Base-by-base conservation (phyloP, 2,797 vertebrate genomes). In the Cossypha niveicapilla region DNA sequence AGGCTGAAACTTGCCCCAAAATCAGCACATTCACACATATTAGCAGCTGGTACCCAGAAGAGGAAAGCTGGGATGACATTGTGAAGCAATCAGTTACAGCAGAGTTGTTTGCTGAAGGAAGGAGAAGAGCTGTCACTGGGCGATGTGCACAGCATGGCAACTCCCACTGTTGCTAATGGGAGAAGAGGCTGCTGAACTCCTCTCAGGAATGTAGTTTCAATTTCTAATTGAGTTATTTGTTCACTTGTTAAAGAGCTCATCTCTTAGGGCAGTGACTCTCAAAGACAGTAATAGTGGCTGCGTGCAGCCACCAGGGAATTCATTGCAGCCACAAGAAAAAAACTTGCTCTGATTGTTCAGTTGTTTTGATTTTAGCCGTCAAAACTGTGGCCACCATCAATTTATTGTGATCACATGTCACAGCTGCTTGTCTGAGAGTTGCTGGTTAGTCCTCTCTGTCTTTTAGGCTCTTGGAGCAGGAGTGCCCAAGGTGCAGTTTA, bases 301-400 rank as follows among this genome's bases (percentile, higher is more conserved):
- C 16, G 1, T 32, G 62, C 39, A 84, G 39, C 56, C 90, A 58
- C 66, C 30, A 34, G 50, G 66, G 86, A 94, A 86, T 84, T 92
- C 58, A n/a, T 14, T 63, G 78, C 63, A 85, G 61, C 68, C 68
- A 58, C 48, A 65, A 80, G 75, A 82, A 34, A 91, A 92, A 95
- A 94, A 87, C 78, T 93, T 53, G 27, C 67, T 63, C 80, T 74
- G 71, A 53, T 87, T 67, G 41, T 71, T 94, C 71, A n/a, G 42
- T 42, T 94, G 86, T 89, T 96, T 94, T 74, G 81, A 87, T 71
- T 95, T 91, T 77, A 76, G 41, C 75, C 22, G 3, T 87, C 91
- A 90, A 79, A 96, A 91, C 77, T 56, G 63, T 42, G 71, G 50
- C 51, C 78, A 74, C 86, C 68, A 19, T 79, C 60, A 87, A 77